Base-by-base conservation (phyloP, 2,888 invertebrate genomes). In the Choristoneura rosaceana region DNA sequence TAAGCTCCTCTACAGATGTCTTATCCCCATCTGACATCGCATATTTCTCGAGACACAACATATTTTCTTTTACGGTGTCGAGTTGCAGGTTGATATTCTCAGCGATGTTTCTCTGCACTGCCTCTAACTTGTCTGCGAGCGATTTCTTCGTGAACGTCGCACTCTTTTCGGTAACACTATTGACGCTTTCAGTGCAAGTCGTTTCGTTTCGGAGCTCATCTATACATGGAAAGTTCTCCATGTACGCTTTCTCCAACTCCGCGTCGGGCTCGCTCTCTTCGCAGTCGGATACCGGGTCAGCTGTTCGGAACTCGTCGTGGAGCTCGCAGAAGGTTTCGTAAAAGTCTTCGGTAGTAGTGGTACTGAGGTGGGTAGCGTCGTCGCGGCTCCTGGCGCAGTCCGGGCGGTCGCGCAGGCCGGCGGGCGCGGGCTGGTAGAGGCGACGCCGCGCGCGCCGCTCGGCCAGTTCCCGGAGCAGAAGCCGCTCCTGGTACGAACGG, bases 401-500 rank as follows among this genome's bases (percentile, higher is more conserved):
- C 62, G 85, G 73, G 33, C 76, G 79, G 79, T 89, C 86, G 74
- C 87, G 88, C 10, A 81, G 82, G 73, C 84, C 82, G 15, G 79
- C 71, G 17, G 81, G 85, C 66, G 81, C 81, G 68, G 86, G 83
- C 64, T 88, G 84, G 75, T 85, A 90, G 0, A 91, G 78, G 41
- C 82, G 82, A 2, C 93, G 86, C 47, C 93, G 82, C 3, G 84
- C 86, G 66, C 84, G 84, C 43, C 93, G 81, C 74, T 93, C 93
- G 3, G 80, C 82, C 7, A 93, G 75, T 76, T 92, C 92, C 74
- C 86, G 87, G 34, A 84, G 86, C 71, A 93, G 79, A 65, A 92
- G 82, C 68, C 77, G 84, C 50, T 91, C 90, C 76, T 92, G 93
- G 73, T 85, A 86, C 0, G 87, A 87, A 71, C 81, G 87, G 73